phyloP scores from a whole-genome alignment of 1,140 invertebrate genomes.

The Gryon sp. region DNA sequence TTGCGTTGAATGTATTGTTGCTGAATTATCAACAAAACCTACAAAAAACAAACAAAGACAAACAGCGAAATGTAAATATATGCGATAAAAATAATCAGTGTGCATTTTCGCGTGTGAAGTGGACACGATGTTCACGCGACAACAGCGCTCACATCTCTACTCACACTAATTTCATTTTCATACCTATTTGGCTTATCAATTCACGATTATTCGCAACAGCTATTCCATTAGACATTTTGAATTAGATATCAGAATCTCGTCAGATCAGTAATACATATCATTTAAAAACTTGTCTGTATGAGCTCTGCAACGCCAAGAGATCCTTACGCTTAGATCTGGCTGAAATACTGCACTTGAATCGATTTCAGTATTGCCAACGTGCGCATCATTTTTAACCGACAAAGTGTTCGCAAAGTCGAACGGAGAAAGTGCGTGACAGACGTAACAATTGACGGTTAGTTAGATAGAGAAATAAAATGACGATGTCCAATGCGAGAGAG shows the following conservation, averaged over 20 bases:
- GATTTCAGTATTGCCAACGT: constrained; percentile 47
- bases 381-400: not conserved
- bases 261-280: not conserved
- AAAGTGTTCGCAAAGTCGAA: not conserved
- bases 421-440: not conserved
- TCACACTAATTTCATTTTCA: not conserved
- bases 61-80: constrained; percentile 17
- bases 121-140: not conserved
- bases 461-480: not conserved
- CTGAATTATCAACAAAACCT: constrained; percentile 38
- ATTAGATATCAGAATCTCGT: too few species aligned
- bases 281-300: constrained; percentile 17
- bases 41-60: too few species aligned
- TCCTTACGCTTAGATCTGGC: constrained; percentile 25
- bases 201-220: constrained; percentile 40
- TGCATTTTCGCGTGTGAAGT: constrained; percentile 1
- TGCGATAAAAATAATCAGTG: constrained; percentile 8
- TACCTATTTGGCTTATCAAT: constrained; percentile 47
- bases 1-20: constrained; percentile 8
- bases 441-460: not conserved
- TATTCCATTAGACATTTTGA: constrained; percentile 67
- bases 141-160: not conserved
- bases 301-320: constrained; percentile 15
- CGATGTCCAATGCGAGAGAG: not conserved
- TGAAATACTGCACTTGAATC: constrained; percentile 61